Percentiles rank a stretch among this genome's conserved stretches.
Evolutionary conservation across 1,140 invertebrate species (phyloP).

Genomic region (Stegodyphus dumicola): DNA sequence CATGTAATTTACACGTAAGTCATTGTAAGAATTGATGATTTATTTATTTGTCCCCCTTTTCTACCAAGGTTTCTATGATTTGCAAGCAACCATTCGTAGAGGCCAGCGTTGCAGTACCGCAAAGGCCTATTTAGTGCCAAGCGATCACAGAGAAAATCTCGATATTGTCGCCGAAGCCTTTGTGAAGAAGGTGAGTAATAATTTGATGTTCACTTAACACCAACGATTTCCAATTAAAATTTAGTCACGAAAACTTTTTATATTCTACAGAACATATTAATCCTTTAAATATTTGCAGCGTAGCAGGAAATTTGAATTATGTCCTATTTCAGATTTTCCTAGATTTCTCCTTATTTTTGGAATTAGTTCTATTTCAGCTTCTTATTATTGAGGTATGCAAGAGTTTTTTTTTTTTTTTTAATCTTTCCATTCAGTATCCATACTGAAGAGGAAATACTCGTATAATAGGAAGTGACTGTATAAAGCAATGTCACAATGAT

Average conservation of each 20-base stretch:
- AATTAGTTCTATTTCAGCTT: too few relatives aligned
- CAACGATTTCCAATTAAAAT: neutral
- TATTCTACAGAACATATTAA: neutral
- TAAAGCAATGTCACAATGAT: too few relatives aligned
- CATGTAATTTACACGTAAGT: too few relatives aligned
- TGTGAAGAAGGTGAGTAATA: slow-evolving; percentile 76
- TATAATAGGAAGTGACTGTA: too few relatives aligned
- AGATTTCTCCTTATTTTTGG: too few relatives aligned
- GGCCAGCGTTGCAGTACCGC: slow-evolving; percentile 91
- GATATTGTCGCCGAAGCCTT: slow-evolving; percentile 86
- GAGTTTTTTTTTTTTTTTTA: too few relatives aligned
- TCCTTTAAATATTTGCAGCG: neutral
- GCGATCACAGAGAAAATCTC: slow-evolving; percentile 81
- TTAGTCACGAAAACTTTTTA: neutral
- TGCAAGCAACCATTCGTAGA: slow-evolving; percentile 86
- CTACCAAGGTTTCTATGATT: slow-evolving; percentile 65
- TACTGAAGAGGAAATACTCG: too few relatives aligned
- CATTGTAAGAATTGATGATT: too few relatives aligned
- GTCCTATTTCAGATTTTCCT: too few relatives aligned
- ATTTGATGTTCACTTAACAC: neutral
- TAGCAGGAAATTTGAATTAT: neutral
- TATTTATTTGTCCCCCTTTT: too few relatives aligned
- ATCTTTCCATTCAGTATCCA: too few relatives aligned
- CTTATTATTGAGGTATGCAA: too few relatives aligned
- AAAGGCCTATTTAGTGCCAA: slow-evolving; percentile 88